Percentiles rank a stretch among this genome's conserved stretches.
Conservation (phyloP, 2,113 vertebrate genomes). For the Ondatra zibethicus region DNA sequence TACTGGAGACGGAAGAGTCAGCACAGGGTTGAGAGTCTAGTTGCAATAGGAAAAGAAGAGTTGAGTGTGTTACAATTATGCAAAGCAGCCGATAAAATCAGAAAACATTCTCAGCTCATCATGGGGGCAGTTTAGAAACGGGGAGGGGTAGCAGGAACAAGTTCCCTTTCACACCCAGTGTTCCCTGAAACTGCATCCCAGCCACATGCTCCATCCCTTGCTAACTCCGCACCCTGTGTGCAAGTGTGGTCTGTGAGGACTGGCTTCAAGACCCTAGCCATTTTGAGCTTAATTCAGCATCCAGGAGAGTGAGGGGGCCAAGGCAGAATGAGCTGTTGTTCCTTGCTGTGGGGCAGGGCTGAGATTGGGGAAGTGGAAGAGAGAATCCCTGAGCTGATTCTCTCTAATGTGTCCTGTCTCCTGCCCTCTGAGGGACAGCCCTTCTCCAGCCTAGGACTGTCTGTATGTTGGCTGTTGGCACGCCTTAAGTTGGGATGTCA, state of each 20-base stretch:
- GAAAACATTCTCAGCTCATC: background rate
- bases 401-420: background rate
- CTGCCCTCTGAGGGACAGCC: background rate
- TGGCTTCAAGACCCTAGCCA: no score
- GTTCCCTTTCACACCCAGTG: background rate
- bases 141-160: background rate
- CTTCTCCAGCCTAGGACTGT: background rate
- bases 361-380: background rate
- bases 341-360: background rate
- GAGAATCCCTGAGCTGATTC: background rate
- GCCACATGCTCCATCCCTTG: background rate
- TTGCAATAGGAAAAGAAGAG: background rate
- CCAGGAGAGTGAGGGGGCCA: background rate
- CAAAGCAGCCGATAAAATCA: constrained; percentile 21
- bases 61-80: background rate
- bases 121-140: background rate
- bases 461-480: background rate
- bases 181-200: background rate
- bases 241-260: background rate
- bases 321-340: background rate
- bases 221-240: background rate
- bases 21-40: background rate
- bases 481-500: background rate
- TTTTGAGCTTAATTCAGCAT: background rate
- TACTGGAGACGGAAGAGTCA: background rate